Base-by-base conservation (phyloP, 53 echinoderm and acorn worm genomes). In the Zoroaster sp. region DNA sequence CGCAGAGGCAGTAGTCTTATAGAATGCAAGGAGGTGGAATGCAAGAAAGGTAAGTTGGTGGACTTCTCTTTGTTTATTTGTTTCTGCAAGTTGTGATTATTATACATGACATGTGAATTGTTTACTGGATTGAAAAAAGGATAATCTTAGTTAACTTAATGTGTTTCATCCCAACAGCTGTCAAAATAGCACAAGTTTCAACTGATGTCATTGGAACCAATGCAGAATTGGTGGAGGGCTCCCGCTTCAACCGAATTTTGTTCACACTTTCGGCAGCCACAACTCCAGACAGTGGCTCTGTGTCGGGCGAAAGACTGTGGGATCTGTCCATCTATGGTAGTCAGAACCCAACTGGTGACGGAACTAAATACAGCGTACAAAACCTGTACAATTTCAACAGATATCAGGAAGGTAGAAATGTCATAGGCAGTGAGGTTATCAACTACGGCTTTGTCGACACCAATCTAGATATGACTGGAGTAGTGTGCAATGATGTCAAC, bases 381-480 rank as follows among this genome's bases (percentile, higher is more conserved):
- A 20, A 39, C 25, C 39, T 40, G 38, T 94, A 88, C 86, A 94
- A 81, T 78, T 65, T 94, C 2, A 83, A 76, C 76, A 83, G 72
- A 44, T 83, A 91, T 34, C 94, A 94, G 72, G 80, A 71, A 59
- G 77, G 59, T 54, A 88, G 68, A 40, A 47, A 76, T 8, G 88
- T 78, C 37, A 43, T 12, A 1, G 66, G 43, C 7, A 91, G 93
- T 15, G 66, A 72, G 1, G 53, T 86, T 2, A 53, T 97, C 15
- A 83, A 68, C n/a, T 97, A 93, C 39, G 97, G 97, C 39, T 77
- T 74, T 39, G 94, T 97, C 18, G 94, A 95, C 67, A 85, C 87
- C 46, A 90, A 91, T 34, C 91, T 94, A 33, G 93, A 96, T 86
- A 99, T 99, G 99, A 87, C 90, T 4, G 91, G 90, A 4, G 69